phyloP scores from a whole-genome alignment of 2,113 vertebrate species.

The Pelusios castaneus region DNA sequence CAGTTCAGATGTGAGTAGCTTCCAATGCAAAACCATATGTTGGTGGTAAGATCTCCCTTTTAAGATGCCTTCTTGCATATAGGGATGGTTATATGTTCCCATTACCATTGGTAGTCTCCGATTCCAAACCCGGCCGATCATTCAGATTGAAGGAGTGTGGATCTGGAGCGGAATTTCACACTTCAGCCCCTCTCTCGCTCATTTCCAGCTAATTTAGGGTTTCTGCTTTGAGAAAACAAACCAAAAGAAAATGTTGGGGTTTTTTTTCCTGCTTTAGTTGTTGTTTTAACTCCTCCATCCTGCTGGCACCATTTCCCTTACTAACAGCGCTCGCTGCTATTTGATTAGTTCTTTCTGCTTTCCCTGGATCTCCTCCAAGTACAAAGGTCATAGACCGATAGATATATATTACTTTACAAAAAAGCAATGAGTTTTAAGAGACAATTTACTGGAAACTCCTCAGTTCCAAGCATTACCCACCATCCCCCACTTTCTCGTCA shows the following conservation, averaged over 20 bases:
- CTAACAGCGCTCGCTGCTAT: constrained; percentile 55
- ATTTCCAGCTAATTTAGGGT: constrained; percentile 11
- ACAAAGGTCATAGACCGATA: constrained; percentile 59
- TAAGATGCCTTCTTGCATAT: neutral
- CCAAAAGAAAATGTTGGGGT: neutral
- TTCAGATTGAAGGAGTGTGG: neutral
- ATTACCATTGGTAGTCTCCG: rapidly evolving
- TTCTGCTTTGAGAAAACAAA: neutral
- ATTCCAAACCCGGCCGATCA: neutral
- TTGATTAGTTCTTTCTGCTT: constrained; percentile 68
- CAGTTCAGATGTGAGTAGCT: neutral
- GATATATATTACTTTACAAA: constrained; percentile 65
- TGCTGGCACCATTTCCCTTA: constrained; percentile 37
- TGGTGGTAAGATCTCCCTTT: neutral
- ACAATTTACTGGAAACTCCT: constrained; percentile 60
- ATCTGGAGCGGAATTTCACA: neutral
- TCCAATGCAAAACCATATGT: neutral
- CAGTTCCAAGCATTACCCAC: constrained; percentile 30
- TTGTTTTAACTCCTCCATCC: constrained; percentile 54
- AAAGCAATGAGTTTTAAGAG: constrained; percentile 47
- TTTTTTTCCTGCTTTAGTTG: neutral
- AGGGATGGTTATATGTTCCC: neutral
- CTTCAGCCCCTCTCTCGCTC: neutral
- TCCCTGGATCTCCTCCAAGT: constrained; percentile 65
- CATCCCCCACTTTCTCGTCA: constrained; percentile 47